Evolutionary conservation across 2,113 vertebrate genomes (phyloP).

Genomic region (Peromyscus californicus): DNA sequence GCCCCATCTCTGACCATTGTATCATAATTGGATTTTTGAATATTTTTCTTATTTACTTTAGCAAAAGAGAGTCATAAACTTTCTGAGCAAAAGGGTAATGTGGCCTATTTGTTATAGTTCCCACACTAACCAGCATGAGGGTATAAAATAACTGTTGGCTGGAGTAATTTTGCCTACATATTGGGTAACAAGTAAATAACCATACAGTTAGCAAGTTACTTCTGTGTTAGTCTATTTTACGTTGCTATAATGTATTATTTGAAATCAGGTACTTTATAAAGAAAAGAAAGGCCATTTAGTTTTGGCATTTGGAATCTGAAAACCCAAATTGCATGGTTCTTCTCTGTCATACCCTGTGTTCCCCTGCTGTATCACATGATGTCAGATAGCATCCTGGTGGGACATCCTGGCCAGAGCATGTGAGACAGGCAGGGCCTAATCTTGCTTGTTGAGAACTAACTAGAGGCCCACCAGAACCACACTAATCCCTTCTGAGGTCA

Average conservation of each 20-base stretch:
- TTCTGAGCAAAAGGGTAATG: neutral
- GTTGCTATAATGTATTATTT: neutral
- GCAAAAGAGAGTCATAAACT: neutral
- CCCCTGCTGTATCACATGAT: neutral
- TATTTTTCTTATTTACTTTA: slow-evolving; percentile 8
- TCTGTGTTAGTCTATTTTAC: neutral
- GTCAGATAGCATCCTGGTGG: neutral
- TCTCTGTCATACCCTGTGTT: neutral
- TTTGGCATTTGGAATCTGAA: neutral
- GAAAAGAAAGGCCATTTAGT: neutral
- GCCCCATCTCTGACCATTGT: too few species aligned
- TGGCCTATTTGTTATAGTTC: neutral
- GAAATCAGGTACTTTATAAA: neutral
- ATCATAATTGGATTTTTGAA: neutral
- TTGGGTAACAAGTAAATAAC: neutral
- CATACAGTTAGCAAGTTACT: neutral
- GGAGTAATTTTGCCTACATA: neutral
- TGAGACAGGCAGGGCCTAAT: neutral
- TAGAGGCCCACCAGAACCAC: neutral
- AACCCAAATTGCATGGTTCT: neutral
- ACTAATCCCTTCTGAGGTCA: neutral
- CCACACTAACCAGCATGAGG: neutral
- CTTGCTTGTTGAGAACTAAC: neutral
- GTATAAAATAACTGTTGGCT: neutral
- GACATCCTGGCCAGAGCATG: neutral